A percentile compares a stretch with the other conserved stretches of the same genome.
Evolutionary conservation across 2,888 invertebrate genomes (phyloP).

Genomic region (Megamerina dolium): DNA sequence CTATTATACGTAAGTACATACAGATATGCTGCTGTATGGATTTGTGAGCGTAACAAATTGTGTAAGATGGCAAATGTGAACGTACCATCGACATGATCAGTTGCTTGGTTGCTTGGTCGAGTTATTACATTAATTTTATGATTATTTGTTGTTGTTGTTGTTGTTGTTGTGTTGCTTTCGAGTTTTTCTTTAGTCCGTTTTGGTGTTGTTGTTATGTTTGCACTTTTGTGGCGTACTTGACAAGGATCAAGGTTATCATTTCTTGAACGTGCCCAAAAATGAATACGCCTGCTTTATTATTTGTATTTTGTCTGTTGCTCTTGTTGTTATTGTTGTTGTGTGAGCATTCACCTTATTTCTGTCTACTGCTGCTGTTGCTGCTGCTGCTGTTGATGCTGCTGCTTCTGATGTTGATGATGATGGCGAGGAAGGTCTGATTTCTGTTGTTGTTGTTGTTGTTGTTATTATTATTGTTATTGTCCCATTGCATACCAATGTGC

Average conservation of each 20-base stretch:
- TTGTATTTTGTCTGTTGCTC: neutral
- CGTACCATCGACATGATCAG: too few species aligned
- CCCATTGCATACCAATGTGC: neutral
- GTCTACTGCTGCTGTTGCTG: neutral
- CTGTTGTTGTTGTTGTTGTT: neutral
- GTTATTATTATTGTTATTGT: neutral
- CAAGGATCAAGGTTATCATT: conserved; percentile 40
- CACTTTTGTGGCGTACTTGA: conserved; percentile 31
- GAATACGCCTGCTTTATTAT: neutral
- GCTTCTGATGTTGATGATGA: neutral
- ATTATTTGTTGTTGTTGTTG: neutral
- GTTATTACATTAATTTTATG: too few species aligned
- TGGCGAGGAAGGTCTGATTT: neutral
- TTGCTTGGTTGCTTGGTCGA: too few species aligned
- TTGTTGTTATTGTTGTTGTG: neutral
- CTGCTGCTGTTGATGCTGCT: neutral
- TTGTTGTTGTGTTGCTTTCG: neutral
- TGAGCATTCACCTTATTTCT: neutral
- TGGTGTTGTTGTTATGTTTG: neutral
- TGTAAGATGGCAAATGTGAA: too few species aligned
- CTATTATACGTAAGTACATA: too few species aligned
- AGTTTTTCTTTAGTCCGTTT: neutral
- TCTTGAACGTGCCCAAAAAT: neutral
- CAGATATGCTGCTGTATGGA: too few species aligned
- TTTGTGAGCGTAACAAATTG: too few species aligned